Percentiles rank a stretch among this genome's conserved stretches.
Evolutionary conservation across 1,140 invertebrate genomes (phyloP).

Genomic region (Sminthurinus signatus): DNA sequence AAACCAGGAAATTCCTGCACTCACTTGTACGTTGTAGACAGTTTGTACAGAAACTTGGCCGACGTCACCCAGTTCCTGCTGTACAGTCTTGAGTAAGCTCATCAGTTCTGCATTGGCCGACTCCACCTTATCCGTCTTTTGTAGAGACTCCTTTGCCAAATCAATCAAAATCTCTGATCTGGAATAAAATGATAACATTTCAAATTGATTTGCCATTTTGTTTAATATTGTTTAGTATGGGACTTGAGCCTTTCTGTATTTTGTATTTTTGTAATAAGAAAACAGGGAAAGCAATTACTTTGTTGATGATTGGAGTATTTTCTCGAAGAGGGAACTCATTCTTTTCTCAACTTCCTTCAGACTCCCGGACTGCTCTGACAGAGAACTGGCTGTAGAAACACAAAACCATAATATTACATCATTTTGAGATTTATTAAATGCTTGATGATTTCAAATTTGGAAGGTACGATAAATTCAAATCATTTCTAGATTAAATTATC

Average conservation of each 20-base stretch:
- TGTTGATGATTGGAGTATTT: constrained; percentile 30
- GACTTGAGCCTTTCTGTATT: too few species aligned
- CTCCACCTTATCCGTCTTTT: constrained; percentile 23
- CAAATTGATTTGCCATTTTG: too few species aligned
- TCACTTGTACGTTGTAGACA: constrained; percentile 35
- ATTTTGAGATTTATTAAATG: too few species aligned
- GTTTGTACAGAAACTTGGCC: constrained; percentile 36
- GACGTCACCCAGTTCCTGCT: constrained; percentile 35
- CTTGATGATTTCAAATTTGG: too few species aligned
- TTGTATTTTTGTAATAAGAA: too few species aligned
- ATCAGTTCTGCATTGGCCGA: constrained; percentile 20
- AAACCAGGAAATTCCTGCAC: constrained; percentile 9
- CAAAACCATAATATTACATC: too few species aligned
- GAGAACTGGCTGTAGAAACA: constrained; percentile 16
- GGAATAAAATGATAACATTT: constrained; percentile 6
- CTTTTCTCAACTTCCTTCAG: constrained; percentile 25
- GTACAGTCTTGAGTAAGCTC: constrained; percentile 18
- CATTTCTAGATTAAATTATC: too few species aligned
- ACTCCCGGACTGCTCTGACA: constrained; percentile 9
- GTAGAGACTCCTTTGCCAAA: constrained; percentile 27
- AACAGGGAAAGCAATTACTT: constrained; percentile 22
- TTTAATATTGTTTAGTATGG: too few species aligned
- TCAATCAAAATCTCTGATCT: constrained; percentile 26
- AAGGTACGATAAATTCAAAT: too few species aligned
- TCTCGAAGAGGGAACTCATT: constrained; percentile 24